A percentile compares a stretch with the other conserved stretches of the same genome.
Conservation (phyloP, 2,797 vertebrate species). For the Hirundo rustica region DNA sequence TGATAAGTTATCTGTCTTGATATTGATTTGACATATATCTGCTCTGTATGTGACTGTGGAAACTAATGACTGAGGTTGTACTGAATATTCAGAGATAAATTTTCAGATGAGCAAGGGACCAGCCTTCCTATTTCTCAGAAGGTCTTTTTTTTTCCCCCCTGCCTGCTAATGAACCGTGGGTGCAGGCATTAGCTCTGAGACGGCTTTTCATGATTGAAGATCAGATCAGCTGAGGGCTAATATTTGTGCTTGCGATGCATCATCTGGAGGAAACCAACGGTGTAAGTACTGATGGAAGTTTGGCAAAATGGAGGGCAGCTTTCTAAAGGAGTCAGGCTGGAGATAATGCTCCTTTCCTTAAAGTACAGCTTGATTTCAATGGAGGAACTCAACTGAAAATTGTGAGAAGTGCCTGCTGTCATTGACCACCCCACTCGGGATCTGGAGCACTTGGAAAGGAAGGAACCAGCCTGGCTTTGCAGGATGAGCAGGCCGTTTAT, state of each 20-base stretch:
- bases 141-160: background rate
- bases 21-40: conserved; percentile 77
- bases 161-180: conserved; percentile 60
- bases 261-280: background rate
- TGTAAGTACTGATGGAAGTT: background rate
- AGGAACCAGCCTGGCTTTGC: background rate
- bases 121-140: conserved; percentile 57
- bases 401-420: background rate
- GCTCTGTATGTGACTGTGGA: conserved; percentile 67
- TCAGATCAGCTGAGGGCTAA: conserved; percentile 48
- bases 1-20: conserved; percentile 72
- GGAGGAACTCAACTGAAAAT: background rate
- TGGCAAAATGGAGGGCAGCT: background rate
- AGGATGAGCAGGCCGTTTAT: background rate
- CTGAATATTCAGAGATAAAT: conserved; percentile 68
- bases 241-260: conserved; percentile 40
- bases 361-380: background rate
- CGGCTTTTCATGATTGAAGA: conserved; percentile 53
- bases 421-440: background rate
- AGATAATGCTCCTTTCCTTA: background rate
- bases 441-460: background rate
- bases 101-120: conserved; percentile 56
- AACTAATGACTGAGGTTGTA: conserved; percentile 65
- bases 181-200: conserved; percentile 55
- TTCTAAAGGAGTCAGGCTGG: background rate